These are phyloP conservation scores for Tadarida brasiliensis DNA, from an alignment of 2,797 vertebrate species.

Conservation along the genomic window DNA sequence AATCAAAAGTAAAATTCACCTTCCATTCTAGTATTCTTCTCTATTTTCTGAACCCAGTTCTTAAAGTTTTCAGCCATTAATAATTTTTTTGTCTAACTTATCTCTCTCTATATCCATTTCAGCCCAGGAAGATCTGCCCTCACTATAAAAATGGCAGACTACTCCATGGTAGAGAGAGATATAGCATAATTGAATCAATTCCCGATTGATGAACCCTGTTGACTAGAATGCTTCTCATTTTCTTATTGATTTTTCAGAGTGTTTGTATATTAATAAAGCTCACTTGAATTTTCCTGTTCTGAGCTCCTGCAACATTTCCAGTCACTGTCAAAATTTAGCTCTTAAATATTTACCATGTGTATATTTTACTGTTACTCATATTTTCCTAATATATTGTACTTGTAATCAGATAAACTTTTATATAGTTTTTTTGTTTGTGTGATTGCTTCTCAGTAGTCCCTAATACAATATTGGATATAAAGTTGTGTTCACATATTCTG, in stretches of 20 bases:
- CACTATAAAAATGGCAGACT: not conserved
- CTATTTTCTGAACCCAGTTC: not conserved
- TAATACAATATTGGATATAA: not conserved
- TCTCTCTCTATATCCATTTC: not conserved
- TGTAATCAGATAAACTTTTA: not conserved
- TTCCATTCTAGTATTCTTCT: not conserved
- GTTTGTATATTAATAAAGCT: conserved; percentile 5
- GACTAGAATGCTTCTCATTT: conserved; percentile 3
- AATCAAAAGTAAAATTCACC: not conserved
- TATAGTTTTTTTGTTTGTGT: not conserved
- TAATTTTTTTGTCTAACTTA: not conserved
- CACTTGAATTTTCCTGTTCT: not conserved
- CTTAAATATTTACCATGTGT: not conserved
- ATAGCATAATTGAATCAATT: not conserved
- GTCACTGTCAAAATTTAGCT: conserved; percentile 25
- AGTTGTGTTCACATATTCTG: not conserved
- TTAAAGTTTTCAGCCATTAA: not conserved
- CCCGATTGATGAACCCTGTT: not conserved
- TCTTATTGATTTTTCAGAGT: not conserved
- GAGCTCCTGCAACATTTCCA: conserved; percentile 14
- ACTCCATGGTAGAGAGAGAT: too few relatives aligned
- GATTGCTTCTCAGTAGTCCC: not conserved
- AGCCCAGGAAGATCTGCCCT: not conserved
- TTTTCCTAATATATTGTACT: not conserved
- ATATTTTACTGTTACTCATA: not conserved